Evolutionary conservation across 2,797 vertebrate species (phyloP).

Genomic region (Adrianichthys oophorus): DNA sequence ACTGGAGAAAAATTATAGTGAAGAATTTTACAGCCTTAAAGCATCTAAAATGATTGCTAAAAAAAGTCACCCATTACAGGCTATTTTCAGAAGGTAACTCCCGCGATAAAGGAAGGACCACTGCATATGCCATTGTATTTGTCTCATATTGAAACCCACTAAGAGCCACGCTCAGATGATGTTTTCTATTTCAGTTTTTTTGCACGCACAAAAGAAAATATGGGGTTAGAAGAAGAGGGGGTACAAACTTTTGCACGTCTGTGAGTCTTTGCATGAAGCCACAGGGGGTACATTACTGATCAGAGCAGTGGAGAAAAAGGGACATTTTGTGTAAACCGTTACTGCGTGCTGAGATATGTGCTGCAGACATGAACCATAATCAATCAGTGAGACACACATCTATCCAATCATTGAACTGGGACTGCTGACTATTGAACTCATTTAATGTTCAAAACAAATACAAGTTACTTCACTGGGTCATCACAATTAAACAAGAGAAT

Average conservation of each 20-base stretch:
- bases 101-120: too few relatives aligned
- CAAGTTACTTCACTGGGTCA: conserved; percentile 83
- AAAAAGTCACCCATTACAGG: too few relatives aligned
- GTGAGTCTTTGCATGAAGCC: conserved; percentile 13
- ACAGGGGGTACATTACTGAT: conserved; percentile 25
- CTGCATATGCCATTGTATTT: too few relatives aligned
- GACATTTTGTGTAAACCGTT: conserved; percentile 43
- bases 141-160: too few relatives aligned
- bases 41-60: too few relatives aligned
- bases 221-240: conserved; percentile 1
- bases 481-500: conserved; percentile 79
- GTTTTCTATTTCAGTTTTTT: background rate
- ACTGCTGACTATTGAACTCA: conserved; percentile 80
- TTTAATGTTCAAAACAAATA: conserved; percentile 85
- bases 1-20: too few relatives aligned
- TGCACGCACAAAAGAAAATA: conserved; percentile 22
- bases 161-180: too few relatives aligned
- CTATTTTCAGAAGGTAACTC: too few relatives aligned
- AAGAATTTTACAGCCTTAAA: too few relatives aligned
- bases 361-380: conserved; percentile 33
- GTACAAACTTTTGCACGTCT: too few relatives aligned
- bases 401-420: conserved; percentile 64
- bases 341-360: conserved; percentile 28
- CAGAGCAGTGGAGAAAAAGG: conserved; percentile 16
- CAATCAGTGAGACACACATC: conserved; percentile 43